Evolutionary conservation across 2,888 invertebrate genomes (phyloP).

Genomic region (Perizoma affinitatum): DNA sequence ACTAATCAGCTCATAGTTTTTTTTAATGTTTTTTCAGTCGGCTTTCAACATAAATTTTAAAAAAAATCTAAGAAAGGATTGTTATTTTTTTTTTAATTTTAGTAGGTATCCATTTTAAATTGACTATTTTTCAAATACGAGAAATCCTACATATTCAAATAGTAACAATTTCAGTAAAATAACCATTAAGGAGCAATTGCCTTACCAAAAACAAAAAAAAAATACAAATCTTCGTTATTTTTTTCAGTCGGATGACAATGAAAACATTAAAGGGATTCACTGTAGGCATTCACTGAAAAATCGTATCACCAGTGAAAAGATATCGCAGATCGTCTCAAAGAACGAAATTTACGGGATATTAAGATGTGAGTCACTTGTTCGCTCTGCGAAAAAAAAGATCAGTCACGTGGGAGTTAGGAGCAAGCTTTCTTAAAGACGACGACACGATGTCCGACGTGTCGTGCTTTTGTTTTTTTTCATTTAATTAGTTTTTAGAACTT

Average conservation of each 20-base stretch:
- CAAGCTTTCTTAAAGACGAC: conserved; percentile 11
- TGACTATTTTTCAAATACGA: too few species aligned
- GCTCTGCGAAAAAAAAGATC: conserved; percentile 45
- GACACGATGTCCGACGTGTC: conserved; percentile 11
- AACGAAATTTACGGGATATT: conserved; percentile 38
- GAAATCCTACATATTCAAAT: too few species aligned
- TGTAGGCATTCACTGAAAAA: conserved; percentile 13
- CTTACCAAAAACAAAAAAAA: neutral
- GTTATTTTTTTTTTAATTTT: too few species aligned
- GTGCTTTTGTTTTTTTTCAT: too few species aligned
- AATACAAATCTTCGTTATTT: neutral
- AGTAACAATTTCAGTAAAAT: too few species aligned
- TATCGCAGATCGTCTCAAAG: conserved; percentile 29
- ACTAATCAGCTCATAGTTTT: too few species aligned
- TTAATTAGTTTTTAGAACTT: too few species aligned
- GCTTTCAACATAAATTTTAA: too few species aligned
- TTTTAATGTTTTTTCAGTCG: too few species aligned
- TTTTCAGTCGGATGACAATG: neutral
- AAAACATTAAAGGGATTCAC: conserved; percentile 5
- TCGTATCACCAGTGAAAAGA: conserved; percentile 29
- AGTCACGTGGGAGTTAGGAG: conserved; percentile 43
- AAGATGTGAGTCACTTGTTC: conserved; percentile 41
- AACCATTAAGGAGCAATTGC: too few species aligned
- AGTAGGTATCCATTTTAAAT: too few species aligned
- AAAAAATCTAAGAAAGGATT: too few species aligned